Evolutionary conservation across 1,140 invertebrate species (phyloP).

Genomic region (Neodiprion lecontei): DNA sequence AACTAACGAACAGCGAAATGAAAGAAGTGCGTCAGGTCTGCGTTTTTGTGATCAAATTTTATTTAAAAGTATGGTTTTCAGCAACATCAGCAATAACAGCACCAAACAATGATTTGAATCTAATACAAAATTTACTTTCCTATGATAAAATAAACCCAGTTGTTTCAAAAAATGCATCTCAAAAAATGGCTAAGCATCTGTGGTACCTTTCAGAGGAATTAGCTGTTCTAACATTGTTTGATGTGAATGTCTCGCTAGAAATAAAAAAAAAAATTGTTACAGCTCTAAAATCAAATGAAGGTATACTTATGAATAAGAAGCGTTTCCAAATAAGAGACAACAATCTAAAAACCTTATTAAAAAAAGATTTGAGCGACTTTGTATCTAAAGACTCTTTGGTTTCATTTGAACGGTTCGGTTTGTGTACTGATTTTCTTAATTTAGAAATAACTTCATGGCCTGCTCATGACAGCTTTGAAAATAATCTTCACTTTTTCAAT

Average conservation of each 20-base stretch:
- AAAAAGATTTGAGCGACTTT: conserved; percentile 22
- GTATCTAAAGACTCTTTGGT: conserved; percentile 20
- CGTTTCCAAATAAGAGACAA: neutral
- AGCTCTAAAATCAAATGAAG: neutral
- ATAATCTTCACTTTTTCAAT: conserved; percentile 4
- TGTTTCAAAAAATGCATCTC: conserved; percentile 21
- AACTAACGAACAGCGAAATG: conserved; percentile 33
- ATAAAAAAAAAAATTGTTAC: neutral
- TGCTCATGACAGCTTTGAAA: neutral
- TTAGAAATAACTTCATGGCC: conserved; percentile 15
- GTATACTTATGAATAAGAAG: neutral
- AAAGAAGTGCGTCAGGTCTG: conserved; percentile 24
- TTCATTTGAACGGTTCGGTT: conserved; percentile 19
- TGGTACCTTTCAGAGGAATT: conserved; percentile 33
- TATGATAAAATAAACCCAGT: conserved; percentile 24
- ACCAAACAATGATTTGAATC: conserved; percentile 32
- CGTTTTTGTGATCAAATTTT: conserved; percentile 38
- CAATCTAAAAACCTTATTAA: conserved; percentile 12
- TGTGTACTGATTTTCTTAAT: conserved; percentile 15
- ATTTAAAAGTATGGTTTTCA: conserved; percentile 38
- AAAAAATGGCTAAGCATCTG: conserved; percentile 34
- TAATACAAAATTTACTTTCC: conserved; percentile 28
- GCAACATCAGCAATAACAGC: conserved; percentile 27
- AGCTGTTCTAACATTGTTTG: conserved; percentile 33
- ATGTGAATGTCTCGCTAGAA: conserved; percentile 15